These are phyloP conservation scores for Bovichtus diacanthus DNA, from an alignment of 2,797 vertebrate species.

Conservation along the genomic window DNA sequence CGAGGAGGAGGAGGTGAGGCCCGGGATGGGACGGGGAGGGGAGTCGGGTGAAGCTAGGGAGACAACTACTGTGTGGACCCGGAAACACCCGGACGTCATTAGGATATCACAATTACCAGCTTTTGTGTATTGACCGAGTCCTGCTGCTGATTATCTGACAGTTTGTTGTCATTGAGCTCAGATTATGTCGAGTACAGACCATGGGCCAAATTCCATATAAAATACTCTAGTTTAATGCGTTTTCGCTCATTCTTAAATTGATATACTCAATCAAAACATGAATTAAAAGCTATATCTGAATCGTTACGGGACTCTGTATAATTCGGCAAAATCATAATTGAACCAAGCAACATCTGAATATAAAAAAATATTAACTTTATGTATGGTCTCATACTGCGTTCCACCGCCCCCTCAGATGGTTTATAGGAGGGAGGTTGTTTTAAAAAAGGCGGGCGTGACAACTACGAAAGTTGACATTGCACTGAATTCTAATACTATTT, in stretches of 20 bases:
- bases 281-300: rapidly evolving
- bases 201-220: not conserved
- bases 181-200: not conserved
- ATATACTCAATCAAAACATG: rapidly evolving
- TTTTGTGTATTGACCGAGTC: not conserved
- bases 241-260: rapidly evolving
- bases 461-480: not conserved
- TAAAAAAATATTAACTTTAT: slow-evolving; percentile 20
- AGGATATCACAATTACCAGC: too few species aligned
- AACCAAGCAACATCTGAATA: rapidly evolving
- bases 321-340: not conserved
- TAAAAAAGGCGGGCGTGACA: slow-evolving; percentile 10
- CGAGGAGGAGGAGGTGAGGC: slow-evolving; percentile 81
- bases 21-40: slow-evolving; percentile 60
- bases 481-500: not conserved
- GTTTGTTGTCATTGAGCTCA: not conserved
- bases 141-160: not conserved
- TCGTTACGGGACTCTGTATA: rapidly evolving
- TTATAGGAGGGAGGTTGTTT: not conserved
- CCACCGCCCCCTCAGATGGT: not conserved
- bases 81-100: not conserved
- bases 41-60: slow-evolving; percentile 31
- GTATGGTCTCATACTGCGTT: not conserved
- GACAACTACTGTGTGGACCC: slow-evolving; percentile 18
- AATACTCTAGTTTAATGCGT: not conserved